phyloP scores from a whole-genome alignment of 2,888 invertebrate species.

The Eubasilissa splendida region DNA sequence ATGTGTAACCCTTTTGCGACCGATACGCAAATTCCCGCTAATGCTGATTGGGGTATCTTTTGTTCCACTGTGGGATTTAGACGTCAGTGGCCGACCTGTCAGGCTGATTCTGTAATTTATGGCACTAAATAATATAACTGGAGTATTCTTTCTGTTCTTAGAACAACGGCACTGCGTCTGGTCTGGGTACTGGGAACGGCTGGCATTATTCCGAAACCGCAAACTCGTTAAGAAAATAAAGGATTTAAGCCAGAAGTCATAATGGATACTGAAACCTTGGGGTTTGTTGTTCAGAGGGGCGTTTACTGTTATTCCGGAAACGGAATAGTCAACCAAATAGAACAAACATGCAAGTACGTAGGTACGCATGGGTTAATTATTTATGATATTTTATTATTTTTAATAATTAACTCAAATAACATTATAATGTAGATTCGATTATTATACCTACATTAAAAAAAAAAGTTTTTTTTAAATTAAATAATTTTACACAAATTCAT shows the following conservation, averaged over 20 bases:
- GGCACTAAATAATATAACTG: conserved; percentile 48
- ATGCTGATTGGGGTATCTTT: conserved; percentile 2
- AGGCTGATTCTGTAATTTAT: conserved; percentile 51
- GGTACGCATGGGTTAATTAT: no score
- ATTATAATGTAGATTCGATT: no score
- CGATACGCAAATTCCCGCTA: conserved; percentile 38
- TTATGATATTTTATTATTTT: no score
- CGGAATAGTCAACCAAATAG: conserved; percentile 11
- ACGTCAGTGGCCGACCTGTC: conserved; percentile 38
- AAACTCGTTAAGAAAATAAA: conserved; percentile 53
- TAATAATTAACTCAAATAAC: no score
- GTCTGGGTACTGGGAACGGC: conserved; percentile 25
- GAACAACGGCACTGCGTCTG: conserved; percentile 18
- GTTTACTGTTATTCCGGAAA: conserved; percentile 34
- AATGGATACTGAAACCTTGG: conserved; percentile 50
- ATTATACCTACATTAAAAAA: no score
- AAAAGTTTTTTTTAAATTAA: no score
- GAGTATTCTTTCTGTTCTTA: conserved; percentile 45
- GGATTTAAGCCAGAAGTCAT: conserved; percentile 56
- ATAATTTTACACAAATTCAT: no score
- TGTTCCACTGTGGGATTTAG: conserved; percentile 44
- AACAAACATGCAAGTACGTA: no score
- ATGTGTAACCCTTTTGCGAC: conserved; percentile 26
- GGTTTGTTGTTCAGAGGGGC: conserved; percentile 34
- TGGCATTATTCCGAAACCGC: conserved; percentile 45